Base-by-base conservation (phyloP, 2,888 invertebrate species). In the Prenolepis imparis region DNA sequence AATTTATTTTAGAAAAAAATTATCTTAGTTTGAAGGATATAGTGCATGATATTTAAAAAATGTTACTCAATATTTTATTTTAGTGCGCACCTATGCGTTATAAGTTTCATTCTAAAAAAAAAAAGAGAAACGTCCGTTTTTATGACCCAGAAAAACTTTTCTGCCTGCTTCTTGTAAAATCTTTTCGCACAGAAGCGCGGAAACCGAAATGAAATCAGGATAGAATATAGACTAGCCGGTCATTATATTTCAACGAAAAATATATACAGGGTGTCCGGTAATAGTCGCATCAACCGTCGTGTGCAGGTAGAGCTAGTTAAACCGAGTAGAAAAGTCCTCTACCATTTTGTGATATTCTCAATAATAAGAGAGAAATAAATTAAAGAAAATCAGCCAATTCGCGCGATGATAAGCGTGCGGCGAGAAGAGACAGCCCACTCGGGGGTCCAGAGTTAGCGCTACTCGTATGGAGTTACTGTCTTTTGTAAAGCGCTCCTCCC, bases 201-300 rank as follows among this genome's bases (percentile, higher is more conserved):
- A 48, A 59, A 61, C 41, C 83, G 82, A 83, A 88, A 84, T 86
- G 88, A 89, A 89, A 89, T 86, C 90, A 59, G 75, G 21, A 32
- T 55, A 85, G 86, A 83, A 86, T 88, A 66, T 88, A 85, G 85
- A 83, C 84, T 73, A 88, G 32, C 82, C 72, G 86, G 84, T 88
- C 84, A 88, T 63, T 44, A 64, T 77, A 64, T 77, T 82, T 70
- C 52, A 41, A 74, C 11, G 36, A 57, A 55, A 36, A 66, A 28
- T 28, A 28, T 28, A 28, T 28, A 28, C n/a, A n/a, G n/a, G n/a
- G n/a, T n/a, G n/a, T n/a, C n/a, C n/a, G n/a, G n/a, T n/a, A n/a
- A n/a, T n/a, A n/a, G n/a, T n/a, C n/a, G n/a, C n/a, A n/a, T n/a
- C n/a, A n/a, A n/a, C n/a, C n/a, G n/a, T n/a, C n/a, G n/a, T n/a